Evolutionary conservation across 2,888 invertebrate species (phyloP).

Genomic region (Brachycybe producta): DNA sequence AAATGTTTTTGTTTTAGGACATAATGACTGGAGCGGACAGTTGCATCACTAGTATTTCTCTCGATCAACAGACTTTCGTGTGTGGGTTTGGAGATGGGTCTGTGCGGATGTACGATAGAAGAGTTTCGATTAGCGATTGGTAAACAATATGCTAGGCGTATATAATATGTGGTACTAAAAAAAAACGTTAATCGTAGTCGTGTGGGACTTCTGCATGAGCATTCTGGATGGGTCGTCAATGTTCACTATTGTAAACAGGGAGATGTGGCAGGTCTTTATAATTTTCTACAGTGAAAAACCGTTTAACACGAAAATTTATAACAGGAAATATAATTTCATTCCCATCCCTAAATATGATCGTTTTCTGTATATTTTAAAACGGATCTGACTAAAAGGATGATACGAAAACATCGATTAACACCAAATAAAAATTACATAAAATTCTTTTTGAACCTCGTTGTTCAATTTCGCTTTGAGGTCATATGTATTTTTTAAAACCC

Average conservation of each 20-base stretch:
- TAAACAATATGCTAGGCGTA: constrained; percentile 21
- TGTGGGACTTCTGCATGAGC: constrained; percentile 59
- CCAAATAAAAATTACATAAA: no score
- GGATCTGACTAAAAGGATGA: no score
- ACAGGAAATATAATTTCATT: no score
- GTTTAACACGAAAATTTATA: no score
- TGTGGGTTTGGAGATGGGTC: constrained; percentile 81
- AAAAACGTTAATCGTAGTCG: constrained; percentile 35
- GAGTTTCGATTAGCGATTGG: constrained; percentile 50
- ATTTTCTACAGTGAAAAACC: no score
- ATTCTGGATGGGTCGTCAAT: constrained; percentile 56
- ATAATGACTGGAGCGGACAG: constrained; percentile 64
- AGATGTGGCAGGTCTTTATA: constrained; percentile 30
- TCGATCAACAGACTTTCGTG: constrained; percentile 46
- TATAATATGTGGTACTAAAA: constrained; percentile 3
- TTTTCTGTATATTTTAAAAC: no score
- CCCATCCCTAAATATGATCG: no score
- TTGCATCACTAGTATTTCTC: constrained; percentile 50
- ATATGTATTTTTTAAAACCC: no score
- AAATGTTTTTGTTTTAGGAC: constrained; percentile 40
- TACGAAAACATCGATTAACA: no score
- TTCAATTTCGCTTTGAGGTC: no score
- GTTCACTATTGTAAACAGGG: constrained; percentile 42
- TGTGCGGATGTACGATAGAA: constrained; percentile 73
- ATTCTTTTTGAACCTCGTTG: no score